A percentile compares a stretch with the other conserved stretches of the same genome.
Conservation (phyloP, 2,113 vertebrate genomes). For the Nycticebus coucang region DNA sequence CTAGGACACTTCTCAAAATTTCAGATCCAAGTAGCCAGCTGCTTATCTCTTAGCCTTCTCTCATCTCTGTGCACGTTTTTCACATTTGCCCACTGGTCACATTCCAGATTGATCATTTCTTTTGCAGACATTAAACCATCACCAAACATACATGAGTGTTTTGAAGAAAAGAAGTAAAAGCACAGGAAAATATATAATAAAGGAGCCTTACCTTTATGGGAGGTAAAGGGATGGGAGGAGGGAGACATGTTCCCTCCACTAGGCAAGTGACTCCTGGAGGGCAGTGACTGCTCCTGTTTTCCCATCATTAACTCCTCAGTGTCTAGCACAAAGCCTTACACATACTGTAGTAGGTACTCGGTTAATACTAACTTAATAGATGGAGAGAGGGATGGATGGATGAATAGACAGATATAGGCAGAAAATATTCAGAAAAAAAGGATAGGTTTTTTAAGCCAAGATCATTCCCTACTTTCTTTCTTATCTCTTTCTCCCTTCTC, state of each 20-base stretch:
- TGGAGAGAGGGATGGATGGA: not conserved
- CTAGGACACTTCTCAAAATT: not conserved
- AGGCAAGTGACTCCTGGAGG: not conserved
- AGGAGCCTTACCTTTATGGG: too few relatives aligned
- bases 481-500: not conserved
- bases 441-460: not conserved
- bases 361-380: not conserved
- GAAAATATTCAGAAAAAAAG: not conserved
- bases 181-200: too few relatives aligned
- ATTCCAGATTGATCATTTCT: not conserved
- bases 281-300: not conserved
- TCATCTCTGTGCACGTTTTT: not conserved
- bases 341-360: not conserved
- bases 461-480: not conserved
- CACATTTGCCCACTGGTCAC: not conserved
- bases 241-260: not conserved
- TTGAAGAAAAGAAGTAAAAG: too few relatives aligned
- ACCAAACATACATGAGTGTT: too few relatives aligned
- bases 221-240: too few relatives aligned
- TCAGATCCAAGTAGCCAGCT: not conserved
- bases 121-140: not conserved
- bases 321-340: not conserved
- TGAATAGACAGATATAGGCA: not conserved
- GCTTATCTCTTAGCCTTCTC: not conserved
- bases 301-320: not conserved